A percentile compares a stretch with the other conserved stretches of the same genome.
phyloP scores from a whole-genome alignment of 1,140 invertebrate genomes.

The Arctopsyche grandis region DNA sequence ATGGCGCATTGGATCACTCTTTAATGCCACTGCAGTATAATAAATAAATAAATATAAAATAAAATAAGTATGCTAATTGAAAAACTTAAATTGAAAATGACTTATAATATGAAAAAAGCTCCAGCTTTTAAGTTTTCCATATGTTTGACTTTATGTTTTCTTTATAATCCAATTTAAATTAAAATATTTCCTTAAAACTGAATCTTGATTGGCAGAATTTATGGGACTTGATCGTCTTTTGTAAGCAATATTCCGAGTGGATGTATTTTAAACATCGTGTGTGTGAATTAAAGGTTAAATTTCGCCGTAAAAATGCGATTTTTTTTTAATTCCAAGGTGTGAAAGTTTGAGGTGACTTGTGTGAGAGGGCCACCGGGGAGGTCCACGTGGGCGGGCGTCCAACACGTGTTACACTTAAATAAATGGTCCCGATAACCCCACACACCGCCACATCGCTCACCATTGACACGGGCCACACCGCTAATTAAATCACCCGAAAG shows the following conservation, averaged over 20 bases:
- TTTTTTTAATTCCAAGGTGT: background rate
- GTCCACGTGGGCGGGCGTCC: conserved; percentile 49
- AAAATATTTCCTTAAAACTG: no score
- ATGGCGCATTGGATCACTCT: no score
- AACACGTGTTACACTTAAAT: conserved; percentile 54
- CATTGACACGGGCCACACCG: conserved; percentile 28
- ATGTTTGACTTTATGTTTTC: no score
- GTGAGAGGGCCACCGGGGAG: conserved; percentile 22
- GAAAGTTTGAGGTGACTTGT: conserved; percentile 28
- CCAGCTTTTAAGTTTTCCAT: no score
- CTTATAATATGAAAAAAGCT: no score
- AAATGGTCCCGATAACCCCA: conserved; percentile 49
- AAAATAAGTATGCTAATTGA: no score
- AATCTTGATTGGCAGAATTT: no score
- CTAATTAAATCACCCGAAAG: conserved; percentile 32
- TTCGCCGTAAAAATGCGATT: background rate
- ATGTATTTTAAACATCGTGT: background rate
- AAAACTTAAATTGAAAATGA: no score
- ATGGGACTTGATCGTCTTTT: no score
- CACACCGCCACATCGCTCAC: conserved; percentile 30
- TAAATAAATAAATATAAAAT: no score
- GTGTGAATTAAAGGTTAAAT: background rate
- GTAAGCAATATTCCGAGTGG: background rate
- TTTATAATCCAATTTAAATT: no score
- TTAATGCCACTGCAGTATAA: no score